Conservation (phyloP, 2,888 invertebrate species). For the Ophion costatus region DNA sequence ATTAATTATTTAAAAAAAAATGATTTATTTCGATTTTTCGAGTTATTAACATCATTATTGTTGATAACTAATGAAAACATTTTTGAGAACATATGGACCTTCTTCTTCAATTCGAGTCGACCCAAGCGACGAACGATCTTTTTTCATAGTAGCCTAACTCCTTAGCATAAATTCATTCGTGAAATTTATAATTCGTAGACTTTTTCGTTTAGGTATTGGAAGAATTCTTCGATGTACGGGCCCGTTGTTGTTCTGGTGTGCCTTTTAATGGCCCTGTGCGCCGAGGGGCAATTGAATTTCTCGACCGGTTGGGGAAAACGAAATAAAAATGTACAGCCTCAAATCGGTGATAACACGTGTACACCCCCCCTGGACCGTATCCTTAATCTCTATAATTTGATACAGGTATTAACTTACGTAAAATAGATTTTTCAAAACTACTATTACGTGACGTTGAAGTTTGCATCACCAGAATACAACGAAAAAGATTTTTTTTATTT, state of each 20-base stretch:
- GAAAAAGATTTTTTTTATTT: no score
- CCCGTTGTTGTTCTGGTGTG: slow-evolving; percentile 63
- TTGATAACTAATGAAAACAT: no score
- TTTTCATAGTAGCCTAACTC: not conserved
- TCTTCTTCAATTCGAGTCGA: no score
- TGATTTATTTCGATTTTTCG: no score
- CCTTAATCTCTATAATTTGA: slow-evolving; percentile 72
- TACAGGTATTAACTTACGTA: slow-evolving; percentile 69
- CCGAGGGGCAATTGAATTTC: slow-evolving; percentile 77
- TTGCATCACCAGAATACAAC: no score
- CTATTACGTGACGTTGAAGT: no score
- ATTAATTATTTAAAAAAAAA: no score
- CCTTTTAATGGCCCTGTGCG: slow-evolving; percentile 53
- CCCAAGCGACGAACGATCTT: no score
- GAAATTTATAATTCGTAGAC: not conserved
- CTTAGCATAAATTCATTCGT: not conserved
- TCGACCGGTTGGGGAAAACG: slow-evolving; percentile 80
- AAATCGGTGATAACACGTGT: slow-evolving; percentile 62
- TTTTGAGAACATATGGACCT: no score
- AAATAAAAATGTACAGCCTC: slow-evolving; percentile 66
- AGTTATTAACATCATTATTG: no score
- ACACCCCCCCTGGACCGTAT: slow-evolving; percentile 72
- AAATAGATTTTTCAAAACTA: no score
- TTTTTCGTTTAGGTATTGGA: slow-evolving; percentile 54
- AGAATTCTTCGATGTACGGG: slow-evolving; percentile 54